Percentiles rank a stretch among this genome's conserved stretches.
These are phyloP conservation scores for Drosophila formosana DNA, from an alignment of 2,888 invertebrate genomes.

Conservation along the genomic window DNA sequence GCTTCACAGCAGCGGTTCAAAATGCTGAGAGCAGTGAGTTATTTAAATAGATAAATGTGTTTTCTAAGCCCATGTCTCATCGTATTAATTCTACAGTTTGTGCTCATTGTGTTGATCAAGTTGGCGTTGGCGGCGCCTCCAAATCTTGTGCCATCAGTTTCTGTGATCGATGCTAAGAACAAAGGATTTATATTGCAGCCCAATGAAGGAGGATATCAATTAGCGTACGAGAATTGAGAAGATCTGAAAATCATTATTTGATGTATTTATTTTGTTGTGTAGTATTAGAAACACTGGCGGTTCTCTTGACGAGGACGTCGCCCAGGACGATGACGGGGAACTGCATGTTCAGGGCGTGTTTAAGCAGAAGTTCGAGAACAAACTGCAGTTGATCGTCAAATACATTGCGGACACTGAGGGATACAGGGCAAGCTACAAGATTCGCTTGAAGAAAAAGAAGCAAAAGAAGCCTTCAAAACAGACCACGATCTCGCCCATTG, in stretches of 20 bases:
- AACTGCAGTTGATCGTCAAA: neutral
- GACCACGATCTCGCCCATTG: neutral
- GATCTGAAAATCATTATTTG: neutral
- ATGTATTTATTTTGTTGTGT: neutral
- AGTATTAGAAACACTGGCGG: neutral
- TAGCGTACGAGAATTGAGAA: neutral
- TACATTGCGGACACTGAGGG: constrained; percentile 1
- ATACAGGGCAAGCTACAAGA: neutral
- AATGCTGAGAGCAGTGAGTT: neutral
- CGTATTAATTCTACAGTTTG: neutral
- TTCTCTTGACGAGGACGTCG: neutral
- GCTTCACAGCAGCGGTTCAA: neutral
- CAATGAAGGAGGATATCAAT: neutral
- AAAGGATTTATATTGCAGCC: neutral
- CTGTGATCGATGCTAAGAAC: neutral
- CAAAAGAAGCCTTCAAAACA: neutral
- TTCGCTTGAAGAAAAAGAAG: neutral
- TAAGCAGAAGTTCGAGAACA: constrained; percentile 1
- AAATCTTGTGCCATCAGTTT: neutral
- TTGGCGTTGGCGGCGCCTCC: neutral
- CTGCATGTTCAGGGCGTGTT: neutral
- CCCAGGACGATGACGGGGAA: neutral
- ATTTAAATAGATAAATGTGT: neutral
- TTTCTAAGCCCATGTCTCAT: neutral
- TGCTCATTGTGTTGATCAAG: neutral